A percentile compares a stretch with the other conserved stretches of the same genome.
Evolutionary conservation across 2,888 invertebrate species (phyloP).

Genomic region (Anodontia alba): DNA sequence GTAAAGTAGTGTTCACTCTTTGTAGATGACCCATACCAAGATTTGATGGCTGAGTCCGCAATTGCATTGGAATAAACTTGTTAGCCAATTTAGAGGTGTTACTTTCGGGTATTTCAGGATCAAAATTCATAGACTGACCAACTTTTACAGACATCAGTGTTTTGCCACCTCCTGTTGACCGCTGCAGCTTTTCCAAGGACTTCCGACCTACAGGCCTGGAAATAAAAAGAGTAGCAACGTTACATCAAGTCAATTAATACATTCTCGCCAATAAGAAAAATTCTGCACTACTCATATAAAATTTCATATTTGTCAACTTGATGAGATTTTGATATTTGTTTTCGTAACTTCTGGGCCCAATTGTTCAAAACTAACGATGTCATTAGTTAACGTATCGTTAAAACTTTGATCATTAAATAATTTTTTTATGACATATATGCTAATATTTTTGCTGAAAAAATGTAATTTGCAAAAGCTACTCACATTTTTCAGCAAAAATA

Average conservation of each 20-base stretch:
- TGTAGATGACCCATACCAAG: conserved; percentile 73
- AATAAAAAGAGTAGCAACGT: not conserved
- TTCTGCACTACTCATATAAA: no score
- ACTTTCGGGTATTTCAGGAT: conserved; percentile 63
- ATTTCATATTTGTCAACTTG: no score
- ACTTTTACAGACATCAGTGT: conserved; percentile 44
- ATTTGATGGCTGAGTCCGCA: conserved; percentile 82
- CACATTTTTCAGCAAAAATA: no score
- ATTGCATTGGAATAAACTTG: conserved; percentile 82
- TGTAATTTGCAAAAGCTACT: no score
- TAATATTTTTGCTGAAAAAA: no score
- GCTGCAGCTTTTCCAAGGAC: conserved; percentile 57
- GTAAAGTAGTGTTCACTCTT: conserved; percentile 73
- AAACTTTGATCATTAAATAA: no score
- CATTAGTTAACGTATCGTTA: no score
- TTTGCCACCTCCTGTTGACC: conserved; percentile 32
- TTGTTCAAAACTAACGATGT: no score
- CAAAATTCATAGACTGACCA: conserved; percentile 57
- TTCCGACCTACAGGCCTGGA: conserved; percentile 48
- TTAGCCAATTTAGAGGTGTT: conserved; percentile 67
- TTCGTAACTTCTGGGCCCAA: no score
- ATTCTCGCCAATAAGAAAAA: not conserved
- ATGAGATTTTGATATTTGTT: no score
- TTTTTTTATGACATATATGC: no score
- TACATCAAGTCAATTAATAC: no score